Conservation (phyloP, 2,797 vertebrate species). For the Ceryle rudis region DNA sequence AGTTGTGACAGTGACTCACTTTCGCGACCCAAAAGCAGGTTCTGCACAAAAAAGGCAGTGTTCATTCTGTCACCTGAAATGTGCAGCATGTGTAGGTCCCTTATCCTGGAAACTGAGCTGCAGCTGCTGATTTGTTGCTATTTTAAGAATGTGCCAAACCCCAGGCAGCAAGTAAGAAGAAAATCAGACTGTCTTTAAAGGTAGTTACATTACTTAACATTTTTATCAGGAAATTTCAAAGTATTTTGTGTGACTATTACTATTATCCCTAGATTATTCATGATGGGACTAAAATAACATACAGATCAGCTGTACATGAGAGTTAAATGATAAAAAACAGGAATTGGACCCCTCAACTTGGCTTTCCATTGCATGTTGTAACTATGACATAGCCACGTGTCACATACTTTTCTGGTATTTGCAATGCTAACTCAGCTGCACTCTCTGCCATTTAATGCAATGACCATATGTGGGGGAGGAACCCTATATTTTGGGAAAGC, state of each 20-base stretch:
- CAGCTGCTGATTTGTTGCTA: not conserved
- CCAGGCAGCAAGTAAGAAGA: not conserved
- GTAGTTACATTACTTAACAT: not conserved
- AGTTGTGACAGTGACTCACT: not conserved
- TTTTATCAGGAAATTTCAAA: not conserved
- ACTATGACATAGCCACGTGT: not conserved
- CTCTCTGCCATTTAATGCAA: not conserved
- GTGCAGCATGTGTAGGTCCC: not conserved
- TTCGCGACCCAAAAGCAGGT: not conserved
- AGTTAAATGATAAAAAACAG: not conserved
- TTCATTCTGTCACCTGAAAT: not conserved
- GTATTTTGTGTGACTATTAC: not conserved
- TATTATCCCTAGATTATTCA: not conserved
- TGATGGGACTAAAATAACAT: not conserved
- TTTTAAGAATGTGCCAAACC: not conserved
- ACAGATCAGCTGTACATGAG: not conserved
- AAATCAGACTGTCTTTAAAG: not conserved
- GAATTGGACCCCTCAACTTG: not conserved
- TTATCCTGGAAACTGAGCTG: not conserved
- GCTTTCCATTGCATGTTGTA: not conserved
- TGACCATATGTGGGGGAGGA: not conserved
- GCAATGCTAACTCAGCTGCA: not conserved
- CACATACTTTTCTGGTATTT: not conserved
- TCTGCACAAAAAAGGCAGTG: not conserved
- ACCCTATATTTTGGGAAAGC: not conserved